A percentile compares a stretch with the other conserved stretches of the same genome.
Conservation (phyloP, 2,797 vertebrate species). For the Galago senegalensis region DNA sequence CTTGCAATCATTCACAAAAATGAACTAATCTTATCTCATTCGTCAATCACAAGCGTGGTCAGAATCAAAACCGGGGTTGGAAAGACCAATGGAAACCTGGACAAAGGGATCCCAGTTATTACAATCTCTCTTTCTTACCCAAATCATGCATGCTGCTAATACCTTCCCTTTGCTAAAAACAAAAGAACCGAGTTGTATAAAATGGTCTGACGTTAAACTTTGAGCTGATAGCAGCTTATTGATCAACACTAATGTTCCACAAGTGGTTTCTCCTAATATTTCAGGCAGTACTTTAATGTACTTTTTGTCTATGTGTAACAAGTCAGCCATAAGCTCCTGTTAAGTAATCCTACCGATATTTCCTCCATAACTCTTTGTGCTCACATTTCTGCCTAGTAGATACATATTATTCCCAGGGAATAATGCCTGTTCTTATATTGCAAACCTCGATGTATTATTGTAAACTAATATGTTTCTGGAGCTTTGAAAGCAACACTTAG, state of each 20-base stretch:
- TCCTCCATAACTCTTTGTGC: neutral
- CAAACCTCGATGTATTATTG: slow-evolving; percentile 41
- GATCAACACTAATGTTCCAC: neutral
- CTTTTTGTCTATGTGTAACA: neutral
- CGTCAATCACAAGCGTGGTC: neutral
- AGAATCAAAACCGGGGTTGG: neutral
- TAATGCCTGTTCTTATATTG: slow-evolving; percentile 42
- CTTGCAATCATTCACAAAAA: neutral
- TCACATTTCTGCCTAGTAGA: slow-evolving; percentile 34
- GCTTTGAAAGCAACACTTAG: slow-evolving; percentile 70
- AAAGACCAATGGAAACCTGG: neutral
- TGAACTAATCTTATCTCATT: neutral
- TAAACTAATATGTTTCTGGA: slow-evolving; percentile 70
- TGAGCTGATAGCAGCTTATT: neutral
- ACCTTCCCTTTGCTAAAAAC: neutral
- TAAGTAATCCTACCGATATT: slow-evolving; percentile 2
- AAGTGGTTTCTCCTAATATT: slow-evolving; percentile 25
- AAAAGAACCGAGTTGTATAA: neutral
- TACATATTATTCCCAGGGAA: slow-evolving; percentile 57
- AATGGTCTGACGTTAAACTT: neutral
- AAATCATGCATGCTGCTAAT: neutral
- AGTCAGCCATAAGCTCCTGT: slow-evolving; percentile 8
- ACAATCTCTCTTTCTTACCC: accelerated
- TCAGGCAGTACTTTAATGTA: neutral
- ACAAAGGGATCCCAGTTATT: neutral